Evolutionary conservation across 2,797 vertebrate species (phyloP), one percentile per base, ranked within the genome.

Genomic region (Myripristis jacobus): DNA sequence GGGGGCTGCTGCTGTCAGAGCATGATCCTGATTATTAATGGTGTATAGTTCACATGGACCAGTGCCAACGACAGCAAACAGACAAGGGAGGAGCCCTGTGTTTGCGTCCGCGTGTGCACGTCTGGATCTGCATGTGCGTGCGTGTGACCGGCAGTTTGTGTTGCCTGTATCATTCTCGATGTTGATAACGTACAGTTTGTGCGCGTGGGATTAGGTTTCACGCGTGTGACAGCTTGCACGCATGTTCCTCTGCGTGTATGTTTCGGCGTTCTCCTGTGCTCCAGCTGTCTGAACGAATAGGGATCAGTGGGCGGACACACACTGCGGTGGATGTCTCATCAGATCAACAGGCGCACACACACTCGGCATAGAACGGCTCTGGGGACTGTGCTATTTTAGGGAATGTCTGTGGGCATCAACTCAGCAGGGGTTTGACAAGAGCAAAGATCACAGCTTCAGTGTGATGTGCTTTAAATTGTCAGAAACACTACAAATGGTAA

Each of bases 201-300:
- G n/a, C n/a, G n/a, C n/a, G n/a, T n/a, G n/a, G n/a, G n/a, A n/a
- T n/a, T n/a, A n/a, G n/a, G n/a, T n/a, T n/a, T n/a, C n/a, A n/a
- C n/a, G n/a, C n/a, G n/a, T 21, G 31, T 16, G 38, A 16, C 13
- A 8, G 15, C 27, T 29, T 46, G 43, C 18, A 18, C 29, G 58
- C 38, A n/a, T 36, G 19, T 36, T 12, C 59, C 55, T 74, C 61
- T 79, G 73, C 55, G 12, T 24, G 16, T 27, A 63, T 88, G 63
- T 82, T 50, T 85, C 75, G 84, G 75, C 74, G 83, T 81, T 75
- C 62, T 80, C 76, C 62, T 74, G 74, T 85, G 83, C 75, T 83
- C 79, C 81, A 76, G 88, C 87, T 91, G 89, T 92, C 91, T 72
- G 80, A 84, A 29, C 72, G 82, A 74, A 92, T 90, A 75, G 89